Evolutionary conservation across 1,140 invertebrate species (phyloP), one percentile per base, ranked within the genome.

Genomic region (Drosophila hydei): DNA sequence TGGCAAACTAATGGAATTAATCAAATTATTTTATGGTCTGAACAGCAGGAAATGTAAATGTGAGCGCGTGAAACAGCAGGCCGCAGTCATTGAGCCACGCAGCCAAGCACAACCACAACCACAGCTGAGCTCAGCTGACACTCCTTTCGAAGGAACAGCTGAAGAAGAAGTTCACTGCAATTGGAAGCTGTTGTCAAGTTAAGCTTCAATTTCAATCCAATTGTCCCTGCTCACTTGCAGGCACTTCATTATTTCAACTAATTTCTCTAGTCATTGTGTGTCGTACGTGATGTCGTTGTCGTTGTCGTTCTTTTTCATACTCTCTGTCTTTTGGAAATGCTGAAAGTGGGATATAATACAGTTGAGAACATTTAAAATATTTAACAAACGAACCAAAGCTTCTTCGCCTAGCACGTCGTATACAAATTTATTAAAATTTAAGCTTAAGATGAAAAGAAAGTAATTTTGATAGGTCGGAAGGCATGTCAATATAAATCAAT

Each of bases 1-100:
- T 36, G 48, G 33, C 56, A 52, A 84, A 69, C 73, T 85, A 85
- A 85, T 85, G 81, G 81, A 85, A 85, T 85, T 85, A 85, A 85
- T 77, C 77, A 85, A 85, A 85, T 85, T 85, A 81, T 68, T 85
- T 88, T 72, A 87, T 77, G 74, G 70, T 87, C 77, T 85, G 52
- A 40, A 38, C 70, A 69, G 71, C 50, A 81, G 81, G 83, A 85
- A 87, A 85, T 85, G 81, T 81, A 85, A 79, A 80, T 85, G 80
- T 75, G 25, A 60, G 61, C 45, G 62, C 62, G 61, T 65, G 61
- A 43, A 33, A 56, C 45, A 52, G 19, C 64, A 25, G 45, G 55
- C 5, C n/a, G 14, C 1, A 30, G 25, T 21, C 42, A 33, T 33
- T 8, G 30, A 11, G 30, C 8, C 8, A 11, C 9, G 30, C 4